Evolutionary conservation across 2,888 invertebrate genomes (phyloP).

Genomic region (Galerucella nymphaeae): DNA sequence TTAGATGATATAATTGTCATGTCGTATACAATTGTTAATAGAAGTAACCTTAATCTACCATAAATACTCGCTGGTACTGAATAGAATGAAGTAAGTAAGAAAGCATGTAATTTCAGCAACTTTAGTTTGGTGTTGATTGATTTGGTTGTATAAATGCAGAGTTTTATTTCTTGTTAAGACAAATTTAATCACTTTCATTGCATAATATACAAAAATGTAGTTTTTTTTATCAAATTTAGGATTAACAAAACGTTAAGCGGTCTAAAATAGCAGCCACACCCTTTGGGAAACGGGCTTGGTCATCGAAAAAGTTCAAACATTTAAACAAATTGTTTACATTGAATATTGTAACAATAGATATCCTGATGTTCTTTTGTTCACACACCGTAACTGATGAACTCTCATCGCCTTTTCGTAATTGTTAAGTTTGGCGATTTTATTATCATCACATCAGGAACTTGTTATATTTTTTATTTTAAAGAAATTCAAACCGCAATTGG

Average conservation of each 20-base stretch:
- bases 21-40: too few relatives aligned
- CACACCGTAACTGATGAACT: conserved; percentile 6
- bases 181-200: not conserved
- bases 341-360: conserved; percentile 34
- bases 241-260: conserved; percentile 2
- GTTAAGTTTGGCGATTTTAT: not conserved
- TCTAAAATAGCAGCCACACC: conserved; percentile 23
- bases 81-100: too few relatives aligned
- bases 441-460: not conserved
- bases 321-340: conserved; percentile 38
- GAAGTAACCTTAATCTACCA: too few relatives aligned
- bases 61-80: too few relatives aligned
- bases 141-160: too few relatives aligned
- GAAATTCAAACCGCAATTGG: not conserved
- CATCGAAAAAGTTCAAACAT: conserved; percentile 28
- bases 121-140: too few relatives aligned
- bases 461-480: not conserved
- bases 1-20: too few relatives aligned
- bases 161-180: too few relatives aligned
- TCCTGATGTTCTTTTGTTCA: conserved; percentile 37
- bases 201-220: conserved; percentile 3
- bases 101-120: too few relatives aligned
- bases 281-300: conserved; percentile 33
- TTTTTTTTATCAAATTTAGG: conserved; percentile 9
- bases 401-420: conserved; percentile 7